A percentile compares a stretch with the other conserved stretches of the same genome.
phyloP scores from a whole-genome alignment of 2,113 vertebrate species.

The Lasiurus borealis region DNA sequence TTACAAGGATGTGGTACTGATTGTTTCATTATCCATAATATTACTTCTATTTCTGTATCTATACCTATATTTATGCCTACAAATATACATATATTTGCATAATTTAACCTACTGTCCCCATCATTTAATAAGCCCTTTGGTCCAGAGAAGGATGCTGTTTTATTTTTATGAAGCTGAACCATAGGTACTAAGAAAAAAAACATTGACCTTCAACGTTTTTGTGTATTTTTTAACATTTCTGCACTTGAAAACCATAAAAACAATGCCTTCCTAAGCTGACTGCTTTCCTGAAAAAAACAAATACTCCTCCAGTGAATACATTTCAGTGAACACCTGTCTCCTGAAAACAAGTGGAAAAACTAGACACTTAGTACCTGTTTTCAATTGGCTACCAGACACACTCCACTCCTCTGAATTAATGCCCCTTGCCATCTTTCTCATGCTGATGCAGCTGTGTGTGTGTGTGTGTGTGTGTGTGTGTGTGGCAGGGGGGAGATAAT shows the following conservation, averaged over 20 bases:
- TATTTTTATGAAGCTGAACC: constrained; percentile 15
- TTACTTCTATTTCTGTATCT: background rate
- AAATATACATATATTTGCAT: background rate
- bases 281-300: constrained; percentile 19
- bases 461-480: too few relatives aligned
- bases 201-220: background rate
- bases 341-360: background rate
- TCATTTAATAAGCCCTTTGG: background rate
- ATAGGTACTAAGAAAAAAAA: constrained; percentile 14
- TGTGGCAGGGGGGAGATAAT: background rate
- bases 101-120: background rate
- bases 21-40: background rate
- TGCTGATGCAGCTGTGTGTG: background rate
- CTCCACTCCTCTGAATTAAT: background rate
- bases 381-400: background rate
- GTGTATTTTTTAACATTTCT: background rate
- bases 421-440: background rate
- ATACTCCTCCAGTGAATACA: constrained; percentile 15
- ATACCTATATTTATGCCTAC: background rate
- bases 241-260: constrained; percentile 20
- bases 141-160: background rate
- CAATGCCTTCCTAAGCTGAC: constrained; percentile 4
- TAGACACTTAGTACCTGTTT: too few relatives aligned
- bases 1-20: background rate
- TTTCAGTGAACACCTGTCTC: constrained; percentile 20